Percentiles rank a stretch among this genome's conserved stretches.
Conservation (phyloP, 1,140 invertebrate genomes). For the Leptinotarsa defecta region DNA sequence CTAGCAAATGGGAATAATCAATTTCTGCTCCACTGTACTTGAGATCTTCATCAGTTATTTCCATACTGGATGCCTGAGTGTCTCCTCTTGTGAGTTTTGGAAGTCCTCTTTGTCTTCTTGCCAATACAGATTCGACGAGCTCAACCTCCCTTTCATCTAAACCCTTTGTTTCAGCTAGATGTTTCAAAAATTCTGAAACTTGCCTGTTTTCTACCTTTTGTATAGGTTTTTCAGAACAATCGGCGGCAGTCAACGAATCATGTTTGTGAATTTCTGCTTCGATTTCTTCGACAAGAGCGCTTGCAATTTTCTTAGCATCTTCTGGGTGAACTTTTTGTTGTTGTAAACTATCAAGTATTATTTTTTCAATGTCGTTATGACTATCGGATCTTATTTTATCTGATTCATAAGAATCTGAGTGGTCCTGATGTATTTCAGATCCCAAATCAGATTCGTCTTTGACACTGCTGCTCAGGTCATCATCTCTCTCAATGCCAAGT, state of each 20-base stretch:
- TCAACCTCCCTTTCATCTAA: constrained; percentile 57
- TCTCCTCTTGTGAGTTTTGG: constrained; percentile 58
- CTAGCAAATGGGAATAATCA: constrained; percentile 64
- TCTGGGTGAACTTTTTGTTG: constrained; percentile 61
- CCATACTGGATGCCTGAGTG: constrained; percentile 65
- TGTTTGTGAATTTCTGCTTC: constrained; percentile 60
- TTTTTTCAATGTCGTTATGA: constrained; percentile 53
- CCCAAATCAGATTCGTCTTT: constrained; percentile 53
- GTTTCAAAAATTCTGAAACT: constrained; percentile 57
- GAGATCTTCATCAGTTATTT: constrained; percentile 72
- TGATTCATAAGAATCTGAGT: constrained; percentile 50
- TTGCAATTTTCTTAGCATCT: constrained; percentile 59
- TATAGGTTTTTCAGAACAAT: neutral
- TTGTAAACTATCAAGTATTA: constrained; percentile 54
- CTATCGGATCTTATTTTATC: constrained; percentile 51
- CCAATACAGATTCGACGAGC: constrained; percentile 59
- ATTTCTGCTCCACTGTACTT: constrained; percentile 67
- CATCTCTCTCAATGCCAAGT: constrained; percentile 51
- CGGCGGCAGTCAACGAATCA: constrained; percentile 26
- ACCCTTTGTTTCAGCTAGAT: constrained; percentile 57
- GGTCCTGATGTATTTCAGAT: constrained; percentile 54
- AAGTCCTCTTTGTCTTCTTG: constrained; percentile 58
- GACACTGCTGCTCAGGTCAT: constrained; percentile 47
- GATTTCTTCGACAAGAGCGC: constrained; percentile 61
- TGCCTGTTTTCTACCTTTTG: constrained; percentile 47